Conservation (phyloP, 2,113 vertebrate species). For the Isichthys henryi region DNA sequence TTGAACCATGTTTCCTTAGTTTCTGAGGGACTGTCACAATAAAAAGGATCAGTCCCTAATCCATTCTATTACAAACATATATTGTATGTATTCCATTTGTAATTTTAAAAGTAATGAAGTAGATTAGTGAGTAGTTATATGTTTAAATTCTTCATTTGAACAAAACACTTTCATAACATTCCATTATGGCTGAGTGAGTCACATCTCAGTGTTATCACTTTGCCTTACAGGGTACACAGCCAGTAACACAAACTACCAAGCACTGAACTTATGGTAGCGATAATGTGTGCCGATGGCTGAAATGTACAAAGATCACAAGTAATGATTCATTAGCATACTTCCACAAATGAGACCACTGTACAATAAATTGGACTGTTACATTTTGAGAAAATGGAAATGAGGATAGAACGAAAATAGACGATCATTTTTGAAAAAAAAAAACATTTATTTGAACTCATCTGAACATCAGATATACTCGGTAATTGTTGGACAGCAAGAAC, state of each 20-base stretch:
- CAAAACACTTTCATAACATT: neutral
- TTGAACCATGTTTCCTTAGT: neutral
- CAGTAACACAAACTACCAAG: neutral
- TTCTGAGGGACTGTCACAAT: neutral
- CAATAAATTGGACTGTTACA: neutral
- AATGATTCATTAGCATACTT: neutral
- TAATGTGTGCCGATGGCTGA: neutral
- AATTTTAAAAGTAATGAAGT: neutral
- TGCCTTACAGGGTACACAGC: neutral
- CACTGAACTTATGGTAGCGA: neutral
- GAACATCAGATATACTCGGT: conserved; percentile 87
- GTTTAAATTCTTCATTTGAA: neutral
- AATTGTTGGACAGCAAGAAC: conserved; percentile 75
- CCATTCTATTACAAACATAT: no score
- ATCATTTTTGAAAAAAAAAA: neutral
- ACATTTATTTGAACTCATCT: conserved; percentile 75
- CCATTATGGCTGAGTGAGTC: neutral
- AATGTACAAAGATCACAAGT: neutral
- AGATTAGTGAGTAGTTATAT: neutral
- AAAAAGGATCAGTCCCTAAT: neutral
- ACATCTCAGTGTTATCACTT: neutral
- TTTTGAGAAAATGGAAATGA: neutral
- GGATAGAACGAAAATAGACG: neutral
- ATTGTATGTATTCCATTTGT: neutral
- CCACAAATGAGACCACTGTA: neutral